These are phyloP conservation scores for Oreonectes daqikongensis DNA, from an alignment of 2,797 vertebrate species.

Conservation along the genomic window DNA sequence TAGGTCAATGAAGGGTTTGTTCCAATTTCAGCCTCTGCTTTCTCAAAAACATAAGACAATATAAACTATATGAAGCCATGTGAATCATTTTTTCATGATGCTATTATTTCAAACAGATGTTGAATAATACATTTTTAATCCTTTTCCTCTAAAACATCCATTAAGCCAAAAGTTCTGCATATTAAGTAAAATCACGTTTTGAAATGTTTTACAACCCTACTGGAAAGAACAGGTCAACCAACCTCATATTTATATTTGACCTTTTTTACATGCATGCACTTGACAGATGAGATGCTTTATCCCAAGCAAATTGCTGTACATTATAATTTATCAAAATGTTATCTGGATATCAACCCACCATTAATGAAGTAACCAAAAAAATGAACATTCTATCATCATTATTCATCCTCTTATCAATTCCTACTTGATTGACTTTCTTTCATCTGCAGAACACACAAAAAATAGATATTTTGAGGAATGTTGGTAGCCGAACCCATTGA, in stretches of 20 bases:
- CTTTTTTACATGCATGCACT: not conserved
- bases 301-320: too few relatives aligned
- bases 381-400: too few relatives aligned
- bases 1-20: conserved; percentile 59
- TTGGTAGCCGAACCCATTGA: too few relatives aligned
- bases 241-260: not conserved
- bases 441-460: too few relatives aligned
- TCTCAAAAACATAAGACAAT: conserved; percentile 65
- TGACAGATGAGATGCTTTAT: too few relatives aligned
- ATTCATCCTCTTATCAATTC: too few relatives aligned
- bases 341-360: too few relatives aligned
- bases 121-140: conserved; percentile 73
- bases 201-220: not conserved
- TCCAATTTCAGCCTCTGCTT: conserved; percentile 52
- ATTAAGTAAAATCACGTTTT: not conserved
- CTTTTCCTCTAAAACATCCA: conserved; percentile 63
- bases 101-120: conserved; percentile 70
- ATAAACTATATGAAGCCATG: conserved; percentile 65
- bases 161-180: conserved; percentile 42
- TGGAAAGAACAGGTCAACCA: not conserved
- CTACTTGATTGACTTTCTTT: too few relatives aligned
- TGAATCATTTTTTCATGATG: conserved; percentile 74
- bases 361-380: too few relatives aligned
- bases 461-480: too few relatives aligned
- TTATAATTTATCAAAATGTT: too few relatives aligned